Percentiles rank a stretch among this genome's conserved stretches.
phyloP scores from a whole-genome alignment of 2,797 vertebrate species.

The Serranus cabrilla region DNA sequence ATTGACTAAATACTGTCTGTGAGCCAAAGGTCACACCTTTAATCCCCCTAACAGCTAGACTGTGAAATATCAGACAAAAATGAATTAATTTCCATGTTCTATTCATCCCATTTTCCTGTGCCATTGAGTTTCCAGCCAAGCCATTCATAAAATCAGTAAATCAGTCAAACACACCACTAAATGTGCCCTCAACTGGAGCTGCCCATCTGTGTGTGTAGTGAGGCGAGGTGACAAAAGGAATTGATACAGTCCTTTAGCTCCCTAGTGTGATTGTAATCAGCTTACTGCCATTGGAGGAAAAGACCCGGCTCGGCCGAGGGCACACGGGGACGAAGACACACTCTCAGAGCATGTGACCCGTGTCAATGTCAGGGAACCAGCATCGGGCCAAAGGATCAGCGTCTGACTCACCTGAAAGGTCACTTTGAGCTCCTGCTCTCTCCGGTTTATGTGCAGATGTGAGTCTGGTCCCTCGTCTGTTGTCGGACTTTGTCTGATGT shows the following conservation, averaged over 20 bases:
- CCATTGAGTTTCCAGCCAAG: not conserved
- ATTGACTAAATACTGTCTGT: not conserved
- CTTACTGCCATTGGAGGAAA: slow-evolving; percentile 54
- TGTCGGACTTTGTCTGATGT: slow-evolving; percentile 15
- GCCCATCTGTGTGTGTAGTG: slow-evolving; percentile 35
- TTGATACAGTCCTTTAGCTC: slow-evolving; percentile 48
- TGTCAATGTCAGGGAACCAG: slow-evolving; percentile 51
- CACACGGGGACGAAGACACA: slow-evolving; percentile 42
- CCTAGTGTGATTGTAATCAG: slow-evolving; percentile 66
- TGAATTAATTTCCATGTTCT: not conserved
- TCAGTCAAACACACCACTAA: slow-evolving; percentile 17
- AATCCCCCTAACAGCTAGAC: not conserved
- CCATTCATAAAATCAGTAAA: slow-evolving; percentile 32
- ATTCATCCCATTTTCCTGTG: not conserved
- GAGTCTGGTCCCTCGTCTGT: not conserved
- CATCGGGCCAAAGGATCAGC: slow-evolving; percentile 45
- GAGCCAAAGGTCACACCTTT: slow-evolving; percentile 20
- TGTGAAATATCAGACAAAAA: slow-evolving; percentile 5
- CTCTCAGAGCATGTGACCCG: slow-evolving; percentile 41
- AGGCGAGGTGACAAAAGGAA: slow-evolving; percentile 39
- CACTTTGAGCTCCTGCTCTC: not conserved
- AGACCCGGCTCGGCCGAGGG: slow-evolving; percentile 32
- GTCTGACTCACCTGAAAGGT: slow-evolving; percentile 33
- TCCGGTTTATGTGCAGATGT: slow-evolving; percentile 17
- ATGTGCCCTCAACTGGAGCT: slow-evolving; percentile 6